These are phyloP conservation scores for Pseudolycoriella hygida DNA, from an alignment of 2,888 invertebrate genomes.

Conservation along the genomic window DNA sequence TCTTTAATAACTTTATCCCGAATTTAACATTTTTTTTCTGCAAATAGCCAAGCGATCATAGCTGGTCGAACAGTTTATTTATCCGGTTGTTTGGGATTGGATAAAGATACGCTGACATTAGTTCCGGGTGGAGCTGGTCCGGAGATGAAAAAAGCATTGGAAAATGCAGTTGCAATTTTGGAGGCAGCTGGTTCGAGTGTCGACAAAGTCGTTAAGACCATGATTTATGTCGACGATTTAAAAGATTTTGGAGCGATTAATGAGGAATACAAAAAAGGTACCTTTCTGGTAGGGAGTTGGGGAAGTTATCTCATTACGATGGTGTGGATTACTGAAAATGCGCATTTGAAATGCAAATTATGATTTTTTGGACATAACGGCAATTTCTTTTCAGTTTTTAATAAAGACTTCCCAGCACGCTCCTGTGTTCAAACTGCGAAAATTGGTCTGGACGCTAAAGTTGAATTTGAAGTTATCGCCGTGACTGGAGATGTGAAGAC, in stretches of 20 bases:
- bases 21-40: too few relatives aligned
- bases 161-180: conserved; percentile 59
- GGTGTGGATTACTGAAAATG: too few relatives aligned
- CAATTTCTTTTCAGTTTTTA: conserved; percentile 60
- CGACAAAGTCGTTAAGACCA: conserved; percentile 68
- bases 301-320: too few relatives aligned
- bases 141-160: conserved; percentile 58
- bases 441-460: conserved; percentile 54
- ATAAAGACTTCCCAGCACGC: conserved; percentile 59
- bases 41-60: conserved; percentile 75
- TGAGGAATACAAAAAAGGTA: conserved; percentile 70
- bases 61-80: conserved; percentile 70
- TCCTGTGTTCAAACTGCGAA: conserved; percentile 70
- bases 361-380: too few relatives aligned
- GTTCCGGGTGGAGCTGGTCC: conserved; percentile 56
- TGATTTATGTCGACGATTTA: conserved; percentile 64
- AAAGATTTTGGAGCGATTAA: conserved; percentile 67
- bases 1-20: too few relatives aligned
- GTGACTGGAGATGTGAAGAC: conserved; percentile 45
- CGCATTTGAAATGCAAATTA: too few relatives aligned
- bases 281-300: too few relatives aligned
- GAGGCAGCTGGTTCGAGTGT: conserved; percentile 53
- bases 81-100: conserved; percentile 71
- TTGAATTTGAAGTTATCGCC: conserved; percentile 80
- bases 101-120: conserved; percentile 46